These are phyloP conservation scores for Panthera uncia DNA, from an alignment of 2,113 vertebrate species.

Conservation along the genomic window DNA sequence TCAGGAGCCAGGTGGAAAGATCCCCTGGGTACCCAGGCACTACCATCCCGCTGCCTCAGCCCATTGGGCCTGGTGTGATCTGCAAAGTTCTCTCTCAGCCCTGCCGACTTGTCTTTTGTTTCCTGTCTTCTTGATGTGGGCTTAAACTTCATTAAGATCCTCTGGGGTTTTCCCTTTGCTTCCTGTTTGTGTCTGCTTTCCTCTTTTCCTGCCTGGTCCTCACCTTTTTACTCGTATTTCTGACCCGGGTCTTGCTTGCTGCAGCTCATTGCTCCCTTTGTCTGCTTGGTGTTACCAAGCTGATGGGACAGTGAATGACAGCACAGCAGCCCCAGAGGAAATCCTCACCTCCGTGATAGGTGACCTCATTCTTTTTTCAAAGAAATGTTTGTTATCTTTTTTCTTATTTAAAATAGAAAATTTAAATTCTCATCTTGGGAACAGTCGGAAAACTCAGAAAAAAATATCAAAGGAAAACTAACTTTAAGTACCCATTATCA, in stretches of 20 bases:
- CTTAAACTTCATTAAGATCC: not conserved
- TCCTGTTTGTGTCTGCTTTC: not conserved
- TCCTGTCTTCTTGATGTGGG: not conserved
- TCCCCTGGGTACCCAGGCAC: not conserved
- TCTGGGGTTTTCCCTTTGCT: not conserved
- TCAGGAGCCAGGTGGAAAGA: not conserved
- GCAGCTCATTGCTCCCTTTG: not conserved
- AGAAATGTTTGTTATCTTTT: conserved; percentile 34
- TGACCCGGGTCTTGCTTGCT: not conserved
- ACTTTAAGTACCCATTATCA: not conserved
- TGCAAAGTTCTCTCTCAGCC: not conserved
- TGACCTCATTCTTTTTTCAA: not conserved
- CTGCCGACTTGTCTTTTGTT: not conserved
- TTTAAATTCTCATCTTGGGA: not conserved
- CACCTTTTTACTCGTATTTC: not conserved
- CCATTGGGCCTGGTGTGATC: not conserved
- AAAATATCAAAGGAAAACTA: not conserved
- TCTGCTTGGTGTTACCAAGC: not conserved
- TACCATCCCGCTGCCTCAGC: not conserved
- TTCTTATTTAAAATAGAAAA: not conserved
- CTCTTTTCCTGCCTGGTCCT: not conserved
- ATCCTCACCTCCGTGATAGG: not conserved
- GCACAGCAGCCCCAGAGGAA: not conserved
- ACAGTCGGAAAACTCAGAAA: not conserved
- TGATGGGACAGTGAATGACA: no score